These are phyloP conservation scores for Lepidocyrtoides sp. DNA, from an alignment of 2,888 invertebrate genomes.

Conservation along the genomic window DNA sequence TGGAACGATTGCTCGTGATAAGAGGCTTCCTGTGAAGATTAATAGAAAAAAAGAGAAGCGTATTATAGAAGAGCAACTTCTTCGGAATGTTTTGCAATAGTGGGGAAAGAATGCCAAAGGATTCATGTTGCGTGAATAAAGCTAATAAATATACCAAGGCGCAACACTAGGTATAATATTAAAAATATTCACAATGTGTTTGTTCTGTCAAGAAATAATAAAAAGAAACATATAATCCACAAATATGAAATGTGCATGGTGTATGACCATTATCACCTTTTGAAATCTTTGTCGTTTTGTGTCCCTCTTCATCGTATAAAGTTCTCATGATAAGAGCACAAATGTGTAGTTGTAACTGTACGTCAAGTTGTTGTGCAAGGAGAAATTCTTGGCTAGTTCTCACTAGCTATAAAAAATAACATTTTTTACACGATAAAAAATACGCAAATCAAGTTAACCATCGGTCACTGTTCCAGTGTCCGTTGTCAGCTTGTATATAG, in stretches of 20 bases:
- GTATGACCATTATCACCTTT: not conserved
- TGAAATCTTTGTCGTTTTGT: not conserved
- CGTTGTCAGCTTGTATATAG: constrained; percentile 39
- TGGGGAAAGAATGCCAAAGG: constrained; percentile 5
- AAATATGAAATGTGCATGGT: not conserved
- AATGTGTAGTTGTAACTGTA: not conserved
- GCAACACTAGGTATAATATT: not conserved
- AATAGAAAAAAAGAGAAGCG: constrained; percentile 14
- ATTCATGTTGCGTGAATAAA: constrained; percentile 41
- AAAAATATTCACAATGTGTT: not conserved
- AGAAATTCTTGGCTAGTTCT: constrained; percentile 30
- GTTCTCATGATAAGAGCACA: constrained; percentile 22
- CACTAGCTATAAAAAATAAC: constrained; percentile 4
- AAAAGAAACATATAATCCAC: constrained; percentile 3
- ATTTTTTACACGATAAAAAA: constrained; percentile 5
- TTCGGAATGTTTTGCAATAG: not conserved
- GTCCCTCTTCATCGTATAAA: not conserved
- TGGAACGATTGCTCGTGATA: constrained; percentile 52
- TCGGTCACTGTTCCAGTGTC: constrained; percentile 68
- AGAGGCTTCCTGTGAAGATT: constrained; percentile 68
- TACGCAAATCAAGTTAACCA: constrained; percentile 46
- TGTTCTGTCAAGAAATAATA: not conserved
- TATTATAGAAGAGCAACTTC: not conserved
- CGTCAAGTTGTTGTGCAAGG: not conserved
- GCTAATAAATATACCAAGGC: constrained; percentile 9